Percentiles rank a stretch among this genome's conserved stretches.
Conservation (phyloP, 1,140 invertebrate species). For the Tetraneura akinire region DNA sequence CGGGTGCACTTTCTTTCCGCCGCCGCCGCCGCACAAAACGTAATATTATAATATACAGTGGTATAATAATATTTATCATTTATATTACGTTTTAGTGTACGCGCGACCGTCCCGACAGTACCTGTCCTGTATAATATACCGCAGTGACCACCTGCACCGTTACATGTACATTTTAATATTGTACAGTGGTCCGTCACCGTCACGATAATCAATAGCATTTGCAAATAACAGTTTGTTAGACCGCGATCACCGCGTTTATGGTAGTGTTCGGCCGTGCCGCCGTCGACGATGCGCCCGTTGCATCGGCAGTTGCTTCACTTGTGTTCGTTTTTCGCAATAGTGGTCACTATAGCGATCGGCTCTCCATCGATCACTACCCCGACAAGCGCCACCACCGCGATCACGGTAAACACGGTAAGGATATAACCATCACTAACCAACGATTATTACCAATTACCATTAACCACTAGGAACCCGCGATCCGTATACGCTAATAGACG, state of each 20-base stretch:
- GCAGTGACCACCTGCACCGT: background rate
- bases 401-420: too few species aligned
- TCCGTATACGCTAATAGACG: too few species aligned
- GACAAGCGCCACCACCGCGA: too few species aligned
- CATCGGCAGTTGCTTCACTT: background rate
- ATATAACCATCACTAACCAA: too few species aligned
- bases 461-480: too few species aligned
- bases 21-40: background rate
- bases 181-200: too few species aligned
- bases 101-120: background rate
- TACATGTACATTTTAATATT: too few species aligned
- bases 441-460: too few species aligned
- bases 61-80: too few species aligned
- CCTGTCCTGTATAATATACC: background rate
- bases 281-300: slow-evolving; percentile 11
- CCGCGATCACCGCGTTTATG: background rate
- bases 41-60: background rate
- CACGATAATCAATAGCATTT: too few species aligned
- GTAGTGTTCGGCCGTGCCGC: background rate
- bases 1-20: slow-evolving; percentile 45
- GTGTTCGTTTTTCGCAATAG: background rate
- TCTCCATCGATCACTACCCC: background rate
- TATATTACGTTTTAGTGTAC: slow-evolving; percentile 11
- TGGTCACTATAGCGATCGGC: too few species aligned
- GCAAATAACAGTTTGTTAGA: too few species aligned